Evolutionary conservation across 2,797 vertebrate species (phyloP).

Genomic region (Eulemur coronatus): DNA sequence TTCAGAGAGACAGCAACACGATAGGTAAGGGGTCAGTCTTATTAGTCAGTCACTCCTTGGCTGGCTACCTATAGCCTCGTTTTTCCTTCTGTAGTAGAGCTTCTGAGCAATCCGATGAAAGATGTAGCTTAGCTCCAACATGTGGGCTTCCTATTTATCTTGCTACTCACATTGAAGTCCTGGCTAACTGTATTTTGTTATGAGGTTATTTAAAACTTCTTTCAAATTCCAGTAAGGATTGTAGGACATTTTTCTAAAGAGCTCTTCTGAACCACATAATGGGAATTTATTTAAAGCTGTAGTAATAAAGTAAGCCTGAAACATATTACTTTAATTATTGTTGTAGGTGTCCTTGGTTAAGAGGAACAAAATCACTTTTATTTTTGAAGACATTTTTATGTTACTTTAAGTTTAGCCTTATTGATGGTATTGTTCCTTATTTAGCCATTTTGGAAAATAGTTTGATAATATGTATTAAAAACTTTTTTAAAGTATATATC

Average conservation of each 20-base stretch:
- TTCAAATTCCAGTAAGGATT: neutral
- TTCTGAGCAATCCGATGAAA: neutral
- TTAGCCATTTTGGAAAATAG: constrained; percentile 5
- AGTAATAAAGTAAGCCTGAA: constrained; percentile 21
- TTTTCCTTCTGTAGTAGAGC: neutral
- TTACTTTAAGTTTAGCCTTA: neutral
- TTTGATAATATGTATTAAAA: constrained; percentile 16
- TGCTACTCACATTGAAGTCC: neutral
- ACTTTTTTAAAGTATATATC: neutral
- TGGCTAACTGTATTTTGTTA: neutral
- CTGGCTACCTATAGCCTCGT: neutral
- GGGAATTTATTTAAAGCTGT: constrained; percentile 40
- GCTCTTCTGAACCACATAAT: neutral
- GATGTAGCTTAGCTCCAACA: neutral
- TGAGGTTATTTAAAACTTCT: constrained; percentile 20
- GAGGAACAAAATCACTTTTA: neutral
- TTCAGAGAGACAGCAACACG: neutral
- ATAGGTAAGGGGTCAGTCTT: neutral
- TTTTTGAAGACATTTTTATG: constrained; percentile 58
- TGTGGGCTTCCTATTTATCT: neutral
- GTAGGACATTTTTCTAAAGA: constrained; percentile 25
- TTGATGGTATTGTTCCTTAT: constrained; percentile 25
- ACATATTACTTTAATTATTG: constrained; percentile 29
- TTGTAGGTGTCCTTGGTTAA: constrained; percentile 25
- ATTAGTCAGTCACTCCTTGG: neutral